Evolutionary conservation across 2,888 invertebrate genomes (phyloP), one percentile per base, ranked within the genome.

Genomic region (Pycnomerus fuliginosus): DNA sequence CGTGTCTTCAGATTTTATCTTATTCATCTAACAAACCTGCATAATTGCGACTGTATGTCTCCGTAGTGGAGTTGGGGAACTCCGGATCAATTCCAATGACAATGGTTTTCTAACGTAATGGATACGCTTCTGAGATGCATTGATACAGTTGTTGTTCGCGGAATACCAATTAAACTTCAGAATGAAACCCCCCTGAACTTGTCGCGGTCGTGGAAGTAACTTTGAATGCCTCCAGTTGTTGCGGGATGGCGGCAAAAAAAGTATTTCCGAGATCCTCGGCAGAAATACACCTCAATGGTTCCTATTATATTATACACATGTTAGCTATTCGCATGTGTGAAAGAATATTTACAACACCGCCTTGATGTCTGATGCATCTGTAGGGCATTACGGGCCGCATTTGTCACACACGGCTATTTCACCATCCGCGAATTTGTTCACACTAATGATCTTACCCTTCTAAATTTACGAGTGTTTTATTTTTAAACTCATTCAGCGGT

Each of bases 251-350:
- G n/a, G n/a, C n/a, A n/a, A n/a, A n/a, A n/a, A n/a, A n/a, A n/a
- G n/a, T n/a, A n/a, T 33, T 33, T 16, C 7, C 13, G 25, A 32
- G 39, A 36, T 33, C 40, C 41, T 38, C 50, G 46, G 51, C 55
- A 48, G 48, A 60, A 58, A 60, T 61, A 60, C 52, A 53, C 52
- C 55, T 61, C 58, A 61, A 61, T 61, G 50, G 46, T 27, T 38
- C 25, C 50, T 52, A 57, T 60, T 61, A 58, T 61, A 40, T 42
- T 52, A 17, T 44, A 48, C 61, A 61, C 50, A 44, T 61, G 61
- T 58, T 58, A 50, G 50, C 48, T 51, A 42, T 50, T 50, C 46
- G 43, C 47, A 55, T 55, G 48, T 55, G 56, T 52, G 49, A 53
- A 56, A 54, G 48, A 49, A 28, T 46, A 56, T 54, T 56, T 58